These are phyloP conservation scores for Mustela nigripes DNA, from an alignment of 2,113 vertebrate genomes.

Conservation along the genomic window DNA sequence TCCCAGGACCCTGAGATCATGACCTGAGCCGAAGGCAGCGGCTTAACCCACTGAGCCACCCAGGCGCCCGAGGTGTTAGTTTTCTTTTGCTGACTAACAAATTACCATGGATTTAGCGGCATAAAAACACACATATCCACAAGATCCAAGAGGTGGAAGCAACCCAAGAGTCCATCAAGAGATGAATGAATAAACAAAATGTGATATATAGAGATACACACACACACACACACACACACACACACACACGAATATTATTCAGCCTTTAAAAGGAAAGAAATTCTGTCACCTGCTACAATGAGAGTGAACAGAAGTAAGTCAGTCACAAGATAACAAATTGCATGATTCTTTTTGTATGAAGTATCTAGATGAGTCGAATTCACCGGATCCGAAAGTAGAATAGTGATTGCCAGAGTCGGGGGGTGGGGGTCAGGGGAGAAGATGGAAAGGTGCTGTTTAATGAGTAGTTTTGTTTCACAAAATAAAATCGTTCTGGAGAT, in stretches of 20 bases:
- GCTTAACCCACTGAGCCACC: too few relatives aligned
- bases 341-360: neutral
- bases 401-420: neutral
- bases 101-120: neutral
- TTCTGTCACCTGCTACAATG: neutral
- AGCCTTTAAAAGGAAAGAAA: neutral
- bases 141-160: neutral
- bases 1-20: too few relatives aligned
- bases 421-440: too few relatives aligned
- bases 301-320: neutral
- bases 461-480: neutral
- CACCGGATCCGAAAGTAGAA: neutral
- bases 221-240: neutral
- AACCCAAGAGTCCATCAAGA: neutral
- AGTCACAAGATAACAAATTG: neutral
- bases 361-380: neutral
- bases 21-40: too few relatives aligned
- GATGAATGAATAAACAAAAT: neutral
- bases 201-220: neutral
- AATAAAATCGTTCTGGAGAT: neutral
- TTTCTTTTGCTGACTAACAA: neutral
- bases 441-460: too few relatives aligned
- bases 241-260: neutral
- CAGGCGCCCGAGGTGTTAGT: neutral
- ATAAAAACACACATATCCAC: neutral